A percentile compares a stretch with the other conserved stretches of the same genome.
Conservation (phyloP, 2,888 invertebrate genomes). For the Neoscelio sp. region DNA sequence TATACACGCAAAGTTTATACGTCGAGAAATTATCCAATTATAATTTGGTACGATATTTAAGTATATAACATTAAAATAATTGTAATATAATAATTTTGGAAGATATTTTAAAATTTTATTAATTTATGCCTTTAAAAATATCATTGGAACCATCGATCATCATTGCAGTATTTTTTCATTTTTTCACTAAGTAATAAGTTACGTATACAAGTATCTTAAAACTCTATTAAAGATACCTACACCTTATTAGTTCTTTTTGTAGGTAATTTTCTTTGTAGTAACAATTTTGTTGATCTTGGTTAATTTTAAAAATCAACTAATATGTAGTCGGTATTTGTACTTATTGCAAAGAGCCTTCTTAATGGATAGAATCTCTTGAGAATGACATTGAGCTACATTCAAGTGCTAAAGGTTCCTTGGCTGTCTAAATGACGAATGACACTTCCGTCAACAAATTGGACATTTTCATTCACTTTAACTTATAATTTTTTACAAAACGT, state of each 20-base stretch:
- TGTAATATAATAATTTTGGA: no score
- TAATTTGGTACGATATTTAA: no score
- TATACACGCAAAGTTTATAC: background rate
- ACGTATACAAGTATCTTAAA: no score
- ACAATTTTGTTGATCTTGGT: slow-evolving; percentile 3
- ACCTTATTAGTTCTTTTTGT: no score
- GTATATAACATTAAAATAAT: no score
- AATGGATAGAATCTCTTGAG: slow-evolving; percentile 54
- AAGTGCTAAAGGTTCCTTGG: slow-evolving; percentile 31
- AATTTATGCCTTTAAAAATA: no score
- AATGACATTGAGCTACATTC: slow-evolving; percentile 50
- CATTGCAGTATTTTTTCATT: no score
- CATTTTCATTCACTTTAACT: slow-evolving; percentile 31
- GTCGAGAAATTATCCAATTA: slow-evolving; percentile 1
- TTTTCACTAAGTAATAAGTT: no score
- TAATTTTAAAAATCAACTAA: slow-evolving; percentile 30
- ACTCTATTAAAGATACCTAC: no score
- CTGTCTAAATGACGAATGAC: slow-evolving; percentile 48
- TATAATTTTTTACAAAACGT: slow-evolving; percentile 8
- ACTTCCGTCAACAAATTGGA: slow-evolving; percentile 44
- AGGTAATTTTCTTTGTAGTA: background rate
- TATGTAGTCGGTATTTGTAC: slow-evolving; percentile 26
- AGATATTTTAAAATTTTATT: no score
- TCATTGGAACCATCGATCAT: no score
- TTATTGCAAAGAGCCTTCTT: slow-evolving; percentile 24